Base-by-base conservation (phyloP, 2,888 invertebrate genomes). In the Cataglyphis cursor region DNA sequence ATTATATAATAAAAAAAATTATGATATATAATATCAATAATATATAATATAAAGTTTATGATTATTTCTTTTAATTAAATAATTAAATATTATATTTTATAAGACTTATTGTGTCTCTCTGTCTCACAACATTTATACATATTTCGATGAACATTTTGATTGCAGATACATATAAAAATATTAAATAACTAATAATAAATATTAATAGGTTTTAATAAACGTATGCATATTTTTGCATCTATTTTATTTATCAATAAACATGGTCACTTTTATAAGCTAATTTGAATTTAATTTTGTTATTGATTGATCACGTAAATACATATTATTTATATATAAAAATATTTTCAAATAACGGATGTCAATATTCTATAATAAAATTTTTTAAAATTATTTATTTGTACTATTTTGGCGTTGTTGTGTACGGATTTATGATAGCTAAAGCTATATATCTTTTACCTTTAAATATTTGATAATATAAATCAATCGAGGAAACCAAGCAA, bases 161-260 rank as follows among this genome's bases (percentile, higher is more conserved):
- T 5, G 8, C 31, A 31, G 15, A 62, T 62, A 62, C 31, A 74
- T 9, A 8, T 1, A 15, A 74, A 15, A 74, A 62, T 73, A 62
- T 74, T 1, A 59, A 73, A 2, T 41, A 41, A 28, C 41, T 35
- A 57, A 72, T 57, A 57, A 24, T 10, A 15, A 72, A 38, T 21
- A 57, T 57, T 57, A 72, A 15, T 72, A 18, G 1, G 38, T n/a
- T 3, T 66, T 51, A 57, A 70, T 59, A 24, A 59, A 12, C 6
- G 9, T 24, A n/a, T 57, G 59, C 28, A 28, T 8, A 51, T 51
- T 18, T 28, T 28, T 8, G 3, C 41, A 31, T 3, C 18, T 31
- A 28, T 6, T 9, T 3, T 31, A 41, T n/a, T 73, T 61, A 61
- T 3, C 4, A 61, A 73, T 10, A 61, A 38, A 31, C 9, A n/a